These are phyloP conservation scores for Columba guinea DNA, from an alignment of 2,797 vertebrate species.

Conservation along the genomic window DNA sequence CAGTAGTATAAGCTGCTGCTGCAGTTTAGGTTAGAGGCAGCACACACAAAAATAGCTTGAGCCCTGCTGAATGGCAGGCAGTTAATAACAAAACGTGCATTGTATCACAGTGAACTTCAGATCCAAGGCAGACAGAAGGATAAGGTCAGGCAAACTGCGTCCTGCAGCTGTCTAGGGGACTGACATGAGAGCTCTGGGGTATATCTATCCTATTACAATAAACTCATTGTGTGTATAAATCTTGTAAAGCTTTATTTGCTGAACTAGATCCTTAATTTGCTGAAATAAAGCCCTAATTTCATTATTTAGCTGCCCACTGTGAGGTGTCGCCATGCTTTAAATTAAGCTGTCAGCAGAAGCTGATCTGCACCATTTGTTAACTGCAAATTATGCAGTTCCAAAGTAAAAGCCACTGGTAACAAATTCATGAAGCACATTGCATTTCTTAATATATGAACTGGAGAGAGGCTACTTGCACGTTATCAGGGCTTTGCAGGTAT, in stretches of 20 bases:
- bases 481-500: slow-evolving; percentile 38
- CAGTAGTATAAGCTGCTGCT: neutral
- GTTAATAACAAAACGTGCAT: neutral
- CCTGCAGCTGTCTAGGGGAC: neutral
- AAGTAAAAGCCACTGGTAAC: neutral
- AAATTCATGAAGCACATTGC: neutral
- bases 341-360: slow-evolving; percentile 38
- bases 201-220: slow-evolving; percentile 5
- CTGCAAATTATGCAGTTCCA: neutral
- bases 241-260: slow-evolving; percentile 31
- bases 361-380: neutral
- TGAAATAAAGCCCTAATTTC: slow-evolving; percentile 48
- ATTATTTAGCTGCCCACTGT: slow-evolving; percentile 40
- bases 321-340: slow-evolving; percentile 21
- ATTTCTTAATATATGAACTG: neutral
- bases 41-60: neutral
- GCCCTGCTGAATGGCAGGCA: neutral
- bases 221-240: neutral
- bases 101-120: neutral
- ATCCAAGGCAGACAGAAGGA: neutral
- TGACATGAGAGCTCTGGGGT: slow-evolving; percentile 6
- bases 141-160: neutral
- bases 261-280: slow-evolving; percentile 25
- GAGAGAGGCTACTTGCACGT: neutral
- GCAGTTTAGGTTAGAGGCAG: neutral